These are phyloP conservation scores for Dilophus febrilis DNA, from an alignment of 2,888 invertebrate species.

Conservation along the genomic window DNA sequence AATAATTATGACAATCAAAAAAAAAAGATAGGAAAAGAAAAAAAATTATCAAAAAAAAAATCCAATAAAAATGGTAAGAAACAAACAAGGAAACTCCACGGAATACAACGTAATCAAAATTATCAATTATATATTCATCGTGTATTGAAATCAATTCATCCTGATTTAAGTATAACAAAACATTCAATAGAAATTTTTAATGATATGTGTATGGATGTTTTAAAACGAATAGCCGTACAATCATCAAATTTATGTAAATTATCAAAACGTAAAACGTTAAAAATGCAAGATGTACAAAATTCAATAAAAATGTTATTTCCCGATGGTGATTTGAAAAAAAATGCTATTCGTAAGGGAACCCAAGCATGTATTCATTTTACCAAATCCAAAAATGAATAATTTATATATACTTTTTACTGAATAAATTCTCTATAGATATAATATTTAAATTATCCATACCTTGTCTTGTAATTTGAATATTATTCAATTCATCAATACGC, in stretches of 20 bases:
- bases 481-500: constrained; percentile 42
- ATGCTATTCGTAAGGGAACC: constrained; percentile 2
- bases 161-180: constrained; percentile 1
- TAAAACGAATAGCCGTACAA: constrained; percentile 3
- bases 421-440: constrained; percentile 3
- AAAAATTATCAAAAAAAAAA: too few relatives aligned
- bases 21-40: too few relatives aligned
- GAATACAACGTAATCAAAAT: too few relatives aligned
- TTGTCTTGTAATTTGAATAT: constrained; percentile 50
- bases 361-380: neutral
- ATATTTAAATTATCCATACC: constrained; percentile 29
- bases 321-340: too few relatives aligned
- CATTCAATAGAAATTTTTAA: constrained; percentile 5
- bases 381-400: too few relatives aligned
- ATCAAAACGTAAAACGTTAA: constrained; percentile 5
- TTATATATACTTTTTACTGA: neutral
- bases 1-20: too few relatives aligned
- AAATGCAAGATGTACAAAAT: constrained; percentile 3
- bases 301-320: constrained; percentile 7
- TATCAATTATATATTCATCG: constrained; percentile 2
- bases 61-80: too few relatives aligned
- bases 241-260: neutral
- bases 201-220: constrained; percentile 5
- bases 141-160: constrained; percentile 1
- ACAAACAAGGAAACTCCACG: too few relatives aligned